A percentile compares a stretch with the other conserved stretches of the same genome.
Evolutionary conservation across 2,113 vertebrate genomes (phyloP).

Genomic region (Anolis sagrei): DNA sequence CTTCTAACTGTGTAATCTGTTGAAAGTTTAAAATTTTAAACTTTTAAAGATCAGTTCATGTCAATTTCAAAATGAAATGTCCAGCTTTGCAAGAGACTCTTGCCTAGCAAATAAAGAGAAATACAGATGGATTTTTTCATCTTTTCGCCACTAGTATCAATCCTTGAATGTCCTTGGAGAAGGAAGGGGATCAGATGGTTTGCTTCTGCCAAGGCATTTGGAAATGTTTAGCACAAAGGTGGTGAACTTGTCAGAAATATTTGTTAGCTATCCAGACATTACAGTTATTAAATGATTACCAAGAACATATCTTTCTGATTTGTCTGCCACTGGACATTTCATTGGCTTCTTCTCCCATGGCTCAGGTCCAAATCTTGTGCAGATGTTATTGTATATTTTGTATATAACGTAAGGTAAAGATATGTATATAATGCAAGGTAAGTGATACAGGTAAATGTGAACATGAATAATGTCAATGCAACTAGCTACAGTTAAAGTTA

Average conservation of each 20-base stretch:
- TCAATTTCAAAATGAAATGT: background rate
- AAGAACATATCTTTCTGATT: background rate
- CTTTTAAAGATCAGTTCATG: no score
- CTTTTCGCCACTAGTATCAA: background rate
- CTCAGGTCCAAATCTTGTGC: background rate
- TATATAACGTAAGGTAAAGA: background rate
- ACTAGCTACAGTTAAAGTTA: background rate
- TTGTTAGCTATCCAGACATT: background rate
- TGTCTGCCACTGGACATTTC: background rate
- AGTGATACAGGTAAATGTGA: background rate
- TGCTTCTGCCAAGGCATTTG: constrained; percentile 13
- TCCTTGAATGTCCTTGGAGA: background rate
- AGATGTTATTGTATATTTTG: background rate
- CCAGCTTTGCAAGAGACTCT: background rate
- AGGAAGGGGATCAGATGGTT: background rate
- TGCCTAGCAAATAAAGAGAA: background rate
- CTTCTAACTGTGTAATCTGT: background rate
- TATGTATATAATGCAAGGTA: no score
- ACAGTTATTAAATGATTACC: background rate
- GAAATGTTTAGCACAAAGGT: background rate
- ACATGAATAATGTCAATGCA: background rate
- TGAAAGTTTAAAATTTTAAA: background rate
- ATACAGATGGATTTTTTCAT: constrained; percentile 2
- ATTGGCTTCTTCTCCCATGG: background rate
- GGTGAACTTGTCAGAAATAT: constrained; percentile 1